Conservation (phyloP, 2,888 invertebrate species). For the Halocaridina rubra region DNA sequence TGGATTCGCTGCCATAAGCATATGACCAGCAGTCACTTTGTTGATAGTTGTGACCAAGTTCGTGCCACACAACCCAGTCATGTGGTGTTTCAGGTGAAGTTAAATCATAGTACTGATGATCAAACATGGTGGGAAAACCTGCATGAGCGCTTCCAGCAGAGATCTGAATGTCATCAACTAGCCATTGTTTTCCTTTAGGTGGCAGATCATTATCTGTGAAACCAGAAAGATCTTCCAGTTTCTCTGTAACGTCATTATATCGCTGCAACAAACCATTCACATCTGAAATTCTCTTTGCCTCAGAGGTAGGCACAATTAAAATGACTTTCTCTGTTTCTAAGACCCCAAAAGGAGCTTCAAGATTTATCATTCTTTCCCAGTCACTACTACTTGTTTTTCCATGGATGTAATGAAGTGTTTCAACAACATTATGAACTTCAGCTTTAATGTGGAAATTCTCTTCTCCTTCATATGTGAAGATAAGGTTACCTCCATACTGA, state of each 20-base stretch:
- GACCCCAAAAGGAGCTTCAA: background rate
- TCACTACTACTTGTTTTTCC: background rate
- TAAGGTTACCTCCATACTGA: constrained; percentile 37
- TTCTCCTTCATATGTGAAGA: constrained; percentile 15
- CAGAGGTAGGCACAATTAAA: background rate
- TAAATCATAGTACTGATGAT: constrained; percentile 10
- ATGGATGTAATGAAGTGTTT: constrained; percentile 3
- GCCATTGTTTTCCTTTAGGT: constrained; percentile 26
- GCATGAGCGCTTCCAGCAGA: constrained; percentile 25
- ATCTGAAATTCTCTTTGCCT: background rate
- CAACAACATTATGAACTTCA: constrained; percentile 31
- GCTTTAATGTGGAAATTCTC: background rate
- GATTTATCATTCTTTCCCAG: background rate
- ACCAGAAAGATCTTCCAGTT: constrained; percentile 2
- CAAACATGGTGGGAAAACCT: constrained; percentile 34
- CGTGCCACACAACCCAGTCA: constrained; percentile 38
- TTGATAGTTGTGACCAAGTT: constrained; percentile 39
- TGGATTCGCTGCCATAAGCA: constrained; percentile 29
- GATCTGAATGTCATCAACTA: constrained; percentile 31
- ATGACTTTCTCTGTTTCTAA: constrained; percentile 22
- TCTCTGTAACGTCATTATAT: constrained; percentile 6
- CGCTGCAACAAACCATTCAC: background rate
- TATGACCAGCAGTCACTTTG: constrained; percentile 20
- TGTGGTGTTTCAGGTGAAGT: background rate
- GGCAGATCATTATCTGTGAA: constrained; percentile 11